Evolutionary conservation across 2,888 invertebrate species (phyloP), one percentile per base, ranked within the genome.

Genomic region (Lasioglossum zephyrum): DNA sequence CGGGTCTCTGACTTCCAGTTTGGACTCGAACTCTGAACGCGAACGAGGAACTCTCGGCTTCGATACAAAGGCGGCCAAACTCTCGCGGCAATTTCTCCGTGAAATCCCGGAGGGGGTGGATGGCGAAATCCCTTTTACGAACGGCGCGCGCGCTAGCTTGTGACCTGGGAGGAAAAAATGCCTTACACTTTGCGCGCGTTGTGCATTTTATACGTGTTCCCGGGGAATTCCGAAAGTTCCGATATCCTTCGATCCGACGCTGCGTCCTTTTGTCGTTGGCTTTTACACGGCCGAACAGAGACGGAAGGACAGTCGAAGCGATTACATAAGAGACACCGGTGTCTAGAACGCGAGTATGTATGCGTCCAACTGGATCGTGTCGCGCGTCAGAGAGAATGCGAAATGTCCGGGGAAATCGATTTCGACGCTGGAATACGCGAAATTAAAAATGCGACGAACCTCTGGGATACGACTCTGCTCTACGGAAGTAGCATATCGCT

Each of bases 101-200:
- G 75, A 76, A 76, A 72, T 74, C 79, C 53, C 70, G 22, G 8
- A 5, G 16, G 13, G 53, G 53, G 63, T 18, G n/a, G 36, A 82
- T 26, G 77, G 79, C 53, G 77, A 79, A 82, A 81, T 82, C 53
- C 63, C 72, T 88, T 85, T 88, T 76, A 76, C 11, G 39, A 49
- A 1, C n/a, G 60, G 4, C 60, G 22, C 69, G 44, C 9, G 57
- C n/a, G 4, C 11, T 11, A 47, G 16, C 5, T 16, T 16, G 31
- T 6, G 26, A 13, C 5, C 13, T 5, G n/a, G 49, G 18, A 13
- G 36, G 2, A 53, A 57, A 77, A 74, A 31, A 69, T 73, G 31
- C 53, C 72, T 49, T 26, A 26, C 69, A 16, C 22, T 82, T 81
- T 47, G 73, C 75, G 31, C 11, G 73, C 41, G 31, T 16, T 16